phyloP scores from a whole-genome alignment of 2,888 invertebrate species.

The Lissocephala sabroskyi region DNA sequence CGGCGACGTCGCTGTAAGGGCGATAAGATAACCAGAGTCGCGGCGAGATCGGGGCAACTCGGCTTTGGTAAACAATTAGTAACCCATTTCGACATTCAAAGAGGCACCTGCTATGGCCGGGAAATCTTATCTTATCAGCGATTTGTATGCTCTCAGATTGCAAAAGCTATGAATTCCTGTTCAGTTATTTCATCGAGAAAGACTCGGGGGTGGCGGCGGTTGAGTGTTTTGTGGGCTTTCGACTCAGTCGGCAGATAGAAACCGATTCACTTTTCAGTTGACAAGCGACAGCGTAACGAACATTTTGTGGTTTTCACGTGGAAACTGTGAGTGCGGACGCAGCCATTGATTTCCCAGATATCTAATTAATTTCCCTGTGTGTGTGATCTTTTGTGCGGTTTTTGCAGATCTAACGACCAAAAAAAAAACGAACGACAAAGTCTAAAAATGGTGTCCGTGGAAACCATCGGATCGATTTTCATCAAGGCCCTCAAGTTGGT shows the following conservation, averaged over 20 bases:
- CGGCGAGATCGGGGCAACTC: slow-evolving; percentile 1
- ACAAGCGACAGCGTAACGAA: slow-evolving; percentile 56
- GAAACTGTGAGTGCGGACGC: slow-evolving; percentile 17
- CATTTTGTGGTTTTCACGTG: slow-evolving; percentile 22
- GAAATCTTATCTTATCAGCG: slow-evolving; percentile 30
- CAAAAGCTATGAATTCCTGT: slow-evolving; percentile 55
- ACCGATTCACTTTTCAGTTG: slow-evolving; percentile 45
- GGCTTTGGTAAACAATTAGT: slow-evolving; percentile 22
- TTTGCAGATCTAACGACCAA: background rate
- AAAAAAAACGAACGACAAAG: no score
- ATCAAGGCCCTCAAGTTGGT: slow-evolving; percentile 88
- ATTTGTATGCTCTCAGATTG: slow-evolving; percentile 33
- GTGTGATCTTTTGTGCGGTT: background rate
- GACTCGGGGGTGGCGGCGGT: no score
- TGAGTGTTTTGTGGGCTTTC: slow-evolving; percentile 21
- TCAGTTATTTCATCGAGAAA: slow-evolving; percentile 12
- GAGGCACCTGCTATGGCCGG: slow-evolving; percentile 32
- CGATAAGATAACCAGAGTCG: no score
- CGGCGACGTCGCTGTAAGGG: no score
- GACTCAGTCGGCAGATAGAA: slow-evolving; percentile 12
- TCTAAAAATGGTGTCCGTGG: slow-evolving; percentile 85
- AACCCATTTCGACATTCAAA: slow-evolving; percentile 37
- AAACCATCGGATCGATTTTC: slow-evolving; percentile 86
- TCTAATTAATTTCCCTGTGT: slow-evolving; percentile 15
- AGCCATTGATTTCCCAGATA: background rate